These are phyloP conservation scores for Volucella inanis DNA, from an alignment of 2,888 invertebrate species.

Conservation along the genomic window DNA sequence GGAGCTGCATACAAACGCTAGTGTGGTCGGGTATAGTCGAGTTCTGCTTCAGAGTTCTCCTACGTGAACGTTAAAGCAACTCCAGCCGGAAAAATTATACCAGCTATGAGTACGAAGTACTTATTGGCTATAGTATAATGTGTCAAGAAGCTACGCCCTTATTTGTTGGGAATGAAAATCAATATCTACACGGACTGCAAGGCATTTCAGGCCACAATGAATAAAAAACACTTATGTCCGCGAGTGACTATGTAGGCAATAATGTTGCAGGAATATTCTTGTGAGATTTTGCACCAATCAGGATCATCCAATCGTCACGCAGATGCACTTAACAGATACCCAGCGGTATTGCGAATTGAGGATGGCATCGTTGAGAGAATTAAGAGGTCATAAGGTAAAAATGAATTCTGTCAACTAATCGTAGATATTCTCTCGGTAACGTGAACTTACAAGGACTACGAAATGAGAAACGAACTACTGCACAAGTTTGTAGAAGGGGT, in stretches of 20 bases:
- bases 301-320: constrained; percentile 36
- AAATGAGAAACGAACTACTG: background rate
- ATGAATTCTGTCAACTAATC: background rate
- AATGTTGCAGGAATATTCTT: constrained; percentile 37
- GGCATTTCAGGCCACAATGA: constrained; percentile 33
- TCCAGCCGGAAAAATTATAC: too few species aligned
- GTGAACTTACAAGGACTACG: background rate
- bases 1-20: too few species aligned
- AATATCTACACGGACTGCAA: constrained; percentile 27
- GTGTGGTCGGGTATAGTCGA: too few species aligned
- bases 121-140: constrained; percentile 9
- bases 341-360: background rate
- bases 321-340: constrained; percentile 29
- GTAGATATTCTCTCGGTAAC: background rate
- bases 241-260: constrained; percentile 35
- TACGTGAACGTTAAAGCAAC: too few species aligned
- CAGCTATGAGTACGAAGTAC: too few species aligned
- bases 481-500: too few species aligned
- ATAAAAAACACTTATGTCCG: constrained; percentile 28
- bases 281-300: constrained; percentile 14
- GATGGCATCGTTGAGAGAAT: constrained; percentile 14
- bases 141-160: constrained; percentile 44
- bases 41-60: too few species aligned
- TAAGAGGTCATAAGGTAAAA: background rate
- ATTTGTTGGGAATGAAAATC: constrained; percentile 68